Base-by-base conservation (phyloP, 2,797 vertebrate genomes). In the Chaetophractus vellerosus region DNA sequence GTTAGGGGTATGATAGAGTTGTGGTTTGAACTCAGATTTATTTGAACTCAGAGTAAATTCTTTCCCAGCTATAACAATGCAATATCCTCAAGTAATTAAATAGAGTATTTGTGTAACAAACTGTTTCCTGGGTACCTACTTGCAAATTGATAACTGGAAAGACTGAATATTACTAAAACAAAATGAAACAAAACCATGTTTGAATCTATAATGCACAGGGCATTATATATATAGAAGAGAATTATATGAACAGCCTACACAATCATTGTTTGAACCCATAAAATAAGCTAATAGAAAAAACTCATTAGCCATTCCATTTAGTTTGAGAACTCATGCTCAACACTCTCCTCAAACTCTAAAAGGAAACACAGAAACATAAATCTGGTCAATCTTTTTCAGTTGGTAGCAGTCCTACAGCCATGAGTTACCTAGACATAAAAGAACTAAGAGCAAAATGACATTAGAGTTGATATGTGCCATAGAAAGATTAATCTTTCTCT, bases 261-360 rank as follows among this genome's bases (percentile, higher is more conserved):
- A 18, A 21, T 84, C 36, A 80, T 18, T 88, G 9, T 80, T 90
- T 74, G 2, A 75, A 64, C 10, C 24, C 12, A 23, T 61, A 85
- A 86, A 81, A 69, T 45, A 92, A 52, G 4, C 12, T 86, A 50
- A 61, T 7, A 76, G 61, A 89, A 83, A 93, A 87, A 87, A 38
- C 16, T 2, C 21, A 28, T 52, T 33, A 59, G 45, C 33, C n/a
- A 28, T 50, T 55, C 15, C 63, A 26, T 79, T 92, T 5, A 71
- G 38, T 81, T 64, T 83, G 9, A 75, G 9, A 36, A 36, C 2
- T 50, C 14, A 14, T 64, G 12, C 1, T 9, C 6, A 88, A 38
- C 2, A 82, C 6, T 79, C 0, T 66, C 61, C 23, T 71, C 75
- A 59, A 96, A 68, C 23, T 75, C 18, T 52, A 75, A 61, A 11